A percentile compares a stretch with the other conserved stretches of the same genome.
Evolutionary conservation across 2,797 vertebrate genomes (phyloP).

Genomic region (Acrocephalus scirpaceus): DNA sequence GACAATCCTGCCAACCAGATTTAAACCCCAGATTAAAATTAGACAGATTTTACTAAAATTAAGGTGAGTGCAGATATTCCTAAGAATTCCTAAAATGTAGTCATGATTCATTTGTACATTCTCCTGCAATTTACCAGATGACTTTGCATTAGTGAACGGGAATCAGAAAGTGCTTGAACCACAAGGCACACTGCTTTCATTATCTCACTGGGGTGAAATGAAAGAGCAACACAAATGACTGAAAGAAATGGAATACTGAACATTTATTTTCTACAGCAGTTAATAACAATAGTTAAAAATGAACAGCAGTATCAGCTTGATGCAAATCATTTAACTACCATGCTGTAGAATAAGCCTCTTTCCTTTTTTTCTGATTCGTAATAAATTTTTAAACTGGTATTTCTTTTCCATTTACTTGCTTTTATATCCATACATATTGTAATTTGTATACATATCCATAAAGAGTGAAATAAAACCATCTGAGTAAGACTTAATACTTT

Average conservation of each 20-base stretch:
- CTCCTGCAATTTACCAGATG: neutral
- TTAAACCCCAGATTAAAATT: neutral
- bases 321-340: neutral
- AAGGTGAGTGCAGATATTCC: neutral
- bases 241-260: neutral
- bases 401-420: slow-evolving; percentile 1
- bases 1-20: neutral
- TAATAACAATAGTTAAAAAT: neutral
- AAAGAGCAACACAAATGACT: neutral
- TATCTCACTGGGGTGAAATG: neutral
- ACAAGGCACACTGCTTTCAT: neutral
- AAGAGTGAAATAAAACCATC: slow-evolving; percentile 31
- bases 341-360: neutral
- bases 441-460: neutral
- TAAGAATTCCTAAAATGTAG: neutral
- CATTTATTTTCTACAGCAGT: slow-evolving; percentile 3
- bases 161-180: neutral
- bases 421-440: neutral
- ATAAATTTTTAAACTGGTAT: neutral
- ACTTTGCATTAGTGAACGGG: neutral
- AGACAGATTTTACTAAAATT: neutral
- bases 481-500: neutral
- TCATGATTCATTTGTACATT: neutral
- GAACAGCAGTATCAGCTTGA: neutral
- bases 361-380: neutral